Evolutionary conservation across 2,113 vertebrate genomes (phyloP), one percentile per base, ranked within the genome.

Genomic region (Tenrec ecaudatus): DNA sequence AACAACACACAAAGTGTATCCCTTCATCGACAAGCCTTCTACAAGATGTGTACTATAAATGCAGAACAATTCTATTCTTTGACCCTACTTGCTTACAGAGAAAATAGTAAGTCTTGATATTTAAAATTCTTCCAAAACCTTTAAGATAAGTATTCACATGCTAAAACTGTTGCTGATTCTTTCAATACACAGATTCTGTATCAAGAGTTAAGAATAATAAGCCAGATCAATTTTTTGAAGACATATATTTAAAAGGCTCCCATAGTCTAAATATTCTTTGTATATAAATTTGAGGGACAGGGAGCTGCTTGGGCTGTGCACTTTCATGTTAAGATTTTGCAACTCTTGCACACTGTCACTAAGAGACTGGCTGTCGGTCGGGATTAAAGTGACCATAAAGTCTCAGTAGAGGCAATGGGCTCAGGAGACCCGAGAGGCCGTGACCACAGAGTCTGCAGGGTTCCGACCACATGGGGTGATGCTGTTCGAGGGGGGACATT

Each of bases 311-410:
- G 58, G 10, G 9, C 19, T 38, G 22, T 43, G 9, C 15, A 17
- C 43, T 85, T 47, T 38, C 66, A 31, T 73, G 90, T 88, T 82
- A 75, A 79, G 10, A 82, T 27, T 31, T 8, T 33, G 68, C 38
- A 22, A 19, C 33, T 82, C n/a, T 86, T 64, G 27, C 53, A 90
- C 47, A 77, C 82, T 33, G 68, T 40, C 78, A 58, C 9, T 17
- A 43, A 75, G 29, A 58, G 20, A 58, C 1, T 38, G 43, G 22
- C 0, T 62, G 92, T 57, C 91, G 57, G 38, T 17, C 22, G n/a
- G 78, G 92, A 92, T 94, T 92, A 82, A 84, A 78, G 57, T 25
- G 14, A 57, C 1, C 57, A 62, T 27, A 57, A 68, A 78, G 58
- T 40, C 68, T 88, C n/a, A 12, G 31, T 36, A 27, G 4, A 53